Evolutionary conservation across 1,140 invertebrate genomes (phyloP).

Genomic region (Scylla paramamosain): DNA sequence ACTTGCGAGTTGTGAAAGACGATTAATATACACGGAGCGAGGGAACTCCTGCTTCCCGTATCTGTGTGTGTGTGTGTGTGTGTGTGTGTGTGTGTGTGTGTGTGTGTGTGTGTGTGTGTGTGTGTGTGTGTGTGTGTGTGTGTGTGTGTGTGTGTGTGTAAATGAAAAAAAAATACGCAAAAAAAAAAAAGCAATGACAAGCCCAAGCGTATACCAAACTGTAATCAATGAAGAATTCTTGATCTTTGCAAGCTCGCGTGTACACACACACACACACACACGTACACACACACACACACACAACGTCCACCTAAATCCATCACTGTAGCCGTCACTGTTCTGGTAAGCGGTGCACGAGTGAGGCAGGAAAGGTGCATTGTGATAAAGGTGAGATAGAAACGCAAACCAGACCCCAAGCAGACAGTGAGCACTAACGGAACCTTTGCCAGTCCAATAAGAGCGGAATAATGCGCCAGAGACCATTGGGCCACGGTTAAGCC

Average conservation of each 20-base stretch:
- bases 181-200: too few relatives aligned
- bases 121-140: too few relatives aligned
- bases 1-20: too few relatives aligned
- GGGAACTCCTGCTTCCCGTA: too few relatives aligned
- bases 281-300: slow-evolving; percentile 37
- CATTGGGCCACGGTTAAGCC: background rate
- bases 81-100: too few relatives aligned
- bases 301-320: background rate
- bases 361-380: background rate
- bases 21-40: too few relatives aligned
- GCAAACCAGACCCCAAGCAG: background rate
- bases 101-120: too few relatives aligned
- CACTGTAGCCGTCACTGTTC: too few relatives aligned
- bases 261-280: slow-evolving; percentile 6
- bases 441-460: background rate
- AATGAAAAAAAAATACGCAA: background rate
- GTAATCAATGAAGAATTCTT: too few relatives aligned
- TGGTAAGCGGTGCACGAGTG: too few relatives aligned
- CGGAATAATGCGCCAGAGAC: background rate
- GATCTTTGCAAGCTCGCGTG: background rate
- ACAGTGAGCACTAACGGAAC: background rate
- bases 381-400: background rate
- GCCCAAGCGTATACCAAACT: too few relatives aligned
- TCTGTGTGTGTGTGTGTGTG: too few relatives aligned
- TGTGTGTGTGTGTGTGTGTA: background rate